A percentile compares a stretch with the other conserved stretches of the same genome.
phyloP scores from a whole-genome alignment of 1,140 invertebrate genomes.

The Aphelenchoides avenae region DNA sequence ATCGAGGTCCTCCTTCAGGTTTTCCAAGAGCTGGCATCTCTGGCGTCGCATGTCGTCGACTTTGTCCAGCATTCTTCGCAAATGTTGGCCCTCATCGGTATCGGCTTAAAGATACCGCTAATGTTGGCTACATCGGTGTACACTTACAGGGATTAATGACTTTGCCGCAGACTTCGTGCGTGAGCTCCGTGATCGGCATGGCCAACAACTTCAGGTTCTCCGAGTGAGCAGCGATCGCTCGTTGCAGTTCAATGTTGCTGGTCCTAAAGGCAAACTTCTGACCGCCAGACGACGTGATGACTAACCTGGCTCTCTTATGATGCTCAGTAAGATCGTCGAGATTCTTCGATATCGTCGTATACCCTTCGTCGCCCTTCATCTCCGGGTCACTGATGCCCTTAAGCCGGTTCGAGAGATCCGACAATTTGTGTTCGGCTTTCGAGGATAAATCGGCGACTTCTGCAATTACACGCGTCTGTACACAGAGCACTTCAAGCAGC shows the following conservation, averaged over 20 bases:
- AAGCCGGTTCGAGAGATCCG: conserved; percentile 30
- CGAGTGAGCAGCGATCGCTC: conserved; percentile 81
- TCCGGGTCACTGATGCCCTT: conserved; percentile 21
- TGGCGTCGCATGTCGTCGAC: too few relatives aligned
- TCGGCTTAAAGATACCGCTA: too few relatives aligned
- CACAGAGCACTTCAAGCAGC: too few relatives aligned
- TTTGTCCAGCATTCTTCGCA: too few relatives aligned
- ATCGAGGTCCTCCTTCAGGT: too few relatives aligned
- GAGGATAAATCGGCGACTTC: conserved; percentile 32
- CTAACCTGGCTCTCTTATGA: conserved; percentile 39
- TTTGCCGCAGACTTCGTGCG: conserved; percentile 72
- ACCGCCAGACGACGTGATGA: not conserved
- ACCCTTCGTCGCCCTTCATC: conserved; percentile 44
- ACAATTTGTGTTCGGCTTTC: conserved; percentile 36
- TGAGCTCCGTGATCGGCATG: conserved; percentile 73
- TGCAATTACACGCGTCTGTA: too few relatives aligned
- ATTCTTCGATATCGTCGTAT: conserved; percentile 33
- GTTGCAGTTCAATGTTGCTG: conserved; percentile 82
- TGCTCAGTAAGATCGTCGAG: conserved; percentile 27
- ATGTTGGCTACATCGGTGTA: too few relatives aligned
- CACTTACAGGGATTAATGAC: conserved; percentile 52
- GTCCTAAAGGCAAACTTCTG: too few relatives aligned
- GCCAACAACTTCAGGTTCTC: conserved; percentile 77
- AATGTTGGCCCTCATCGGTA: too few relatives aligned
- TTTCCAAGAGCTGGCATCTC: too few relatives aligned